These are phyloP conservation scores for Lamprologus speciosus DNA, from an alignment of 2,113 vertebrate genomes.

Conservation along the genomic window DNA sequence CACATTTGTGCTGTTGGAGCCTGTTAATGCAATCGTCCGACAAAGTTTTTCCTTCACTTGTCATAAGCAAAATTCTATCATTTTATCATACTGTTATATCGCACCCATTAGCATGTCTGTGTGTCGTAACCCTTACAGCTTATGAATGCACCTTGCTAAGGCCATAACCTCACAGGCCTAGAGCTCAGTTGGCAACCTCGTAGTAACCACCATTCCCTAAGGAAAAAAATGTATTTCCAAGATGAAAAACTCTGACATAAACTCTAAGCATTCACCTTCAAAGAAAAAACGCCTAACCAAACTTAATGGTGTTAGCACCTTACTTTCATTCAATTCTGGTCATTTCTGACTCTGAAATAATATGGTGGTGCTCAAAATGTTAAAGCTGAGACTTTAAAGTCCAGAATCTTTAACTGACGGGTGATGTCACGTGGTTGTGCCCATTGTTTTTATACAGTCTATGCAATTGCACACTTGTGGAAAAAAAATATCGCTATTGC, in stretches of 20 bases:
- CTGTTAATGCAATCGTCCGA: not conserved
- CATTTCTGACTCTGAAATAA: not conserved
- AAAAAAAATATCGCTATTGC: not conserved
- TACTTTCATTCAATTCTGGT: not conserved
- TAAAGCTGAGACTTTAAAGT: not conserved
- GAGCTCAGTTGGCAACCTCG: not conserved
- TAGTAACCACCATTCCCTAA: not conserved
- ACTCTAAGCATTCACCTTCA: not conserved
- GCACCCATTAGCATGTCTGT: not conserved
- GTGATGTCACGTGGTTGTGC: not conserved
- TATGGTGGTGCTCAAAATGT: not conserved
- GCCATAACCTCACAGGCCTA: not conserved
- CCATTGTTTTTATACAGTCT: not conserved
- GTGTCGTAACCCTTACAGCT: not conserved
- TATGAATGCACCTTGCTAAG: not conserved
- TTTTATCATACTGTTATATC: not conserved
- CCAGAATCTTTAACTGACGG: not conserved
- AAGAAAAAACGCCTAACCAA: not conserved
- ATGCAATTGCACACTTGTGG: not conserved
- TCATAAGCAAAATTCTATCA: not conserved
- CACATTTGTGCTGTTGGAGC: not conserved
- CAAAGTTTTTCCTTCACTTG: not conserved
- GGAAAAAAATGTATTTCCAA: not conserved
- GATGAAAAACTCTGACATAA: not conserved
- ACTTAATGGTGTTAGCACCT: not conserved